Conservation (phyloP, 2,888 invertebrate species). For the Tromatobia lineatoria region DNA sequence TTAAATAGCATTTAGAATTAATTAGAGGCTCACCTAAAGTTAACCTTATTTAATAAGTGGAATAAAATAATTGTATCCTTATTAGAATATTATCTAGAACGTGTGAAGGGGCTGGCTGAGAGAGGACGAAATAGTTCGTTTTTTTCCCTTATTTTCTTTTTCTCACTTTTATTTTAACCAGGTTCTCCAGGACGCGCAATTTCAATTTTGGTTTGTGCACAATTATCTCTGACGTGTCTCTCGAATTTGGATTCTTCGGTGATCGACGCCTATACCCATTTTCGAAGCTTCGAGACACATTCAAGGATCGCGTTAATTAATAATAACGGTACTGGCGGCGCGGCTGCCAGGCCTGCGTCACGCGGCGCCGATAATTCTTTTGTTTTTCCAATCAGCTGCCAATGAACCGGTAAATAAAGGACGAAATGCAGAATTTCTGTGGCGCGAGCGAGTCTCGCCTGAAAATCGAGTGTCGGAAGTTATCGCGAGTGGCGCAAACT, state of each 20-base stretch:
- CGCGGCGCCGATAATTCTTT: conserved; percentile 9
- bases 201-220: not conserved
- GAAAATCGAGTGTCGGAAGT: conserved; percentile 33
- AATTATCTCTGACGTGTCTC: conserved; percentile 2
- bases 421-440: conserved; percentile 36
- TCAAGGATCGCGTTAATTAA: conserved; percentile 21
- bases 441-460: conserved; percentile 59
- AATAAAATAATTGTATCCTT: conserved; percentile 69
- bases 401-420: conserved; percentile 32
- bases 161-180: not conserved
- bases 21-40: conserved; percentile 70
- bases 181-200: conserved; percentile 26
- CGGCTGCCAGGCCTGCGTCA: conserved; percentile 42
- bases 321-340: conserved; percentile 24
- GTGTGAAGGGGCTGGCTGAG: conserved; percentile 59
- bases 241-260: conserved; percentile 2
- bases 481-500: conserved; percentile 26
- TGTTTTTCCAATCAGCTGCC: conserved; percentile 23
- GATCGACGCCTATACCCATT: conserved; percentile 33
- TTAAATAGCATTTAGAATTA: conserved; percentile 74
- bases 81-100: conserved; percentile 65
- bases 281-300: not conserved
- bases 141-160: not conserved
- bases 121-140: conserved; percentile 53
- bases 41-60: conserved; percentile 69